These are phyloP conservation scores for Agrypnus murinus DNA, from an alignment of 2,888 invertebrate species.

Conservation along the genomic window DNA sequence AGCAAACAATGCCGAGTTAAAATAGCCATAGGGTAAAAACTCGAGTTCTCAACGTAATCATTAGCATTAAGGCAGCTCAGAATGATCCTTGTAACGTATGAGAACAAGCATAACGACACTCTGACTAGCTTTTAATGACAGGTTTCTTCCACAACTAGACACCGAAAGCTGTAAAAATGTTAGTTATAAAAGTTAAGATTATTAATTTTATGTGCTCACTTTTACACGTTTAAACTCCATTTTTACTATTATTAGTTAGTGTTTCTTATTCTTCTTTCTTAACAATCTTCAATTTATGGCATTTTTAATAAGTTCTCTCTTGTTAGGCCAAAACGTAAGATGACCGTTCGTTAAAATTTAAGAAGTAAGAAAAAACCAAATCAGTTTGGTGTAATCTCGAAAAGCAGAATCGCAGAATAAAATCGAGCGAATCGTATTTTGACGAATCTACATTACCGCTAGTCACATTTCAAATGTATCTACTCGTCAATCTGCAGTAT, in stretches of 20 bases:
- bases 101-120: slow-evolving; percentile 60
- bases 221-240: slow-evolving; percentile 32
- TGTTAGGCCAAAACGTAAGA: slow-evolving; percentile 15
- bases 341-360: too few species aligned
- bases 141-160: slow-evolving; percentile 54
- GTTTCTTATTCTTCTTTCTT: neutral
- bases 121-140: slow-evolving; percentile 62
- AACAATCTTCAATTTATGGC: neutral
- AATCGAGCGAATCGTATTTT: slow-evolving; percentile 11
- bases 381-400: neutral
- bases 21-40: slow-evolving; percentile 31
- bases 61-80: slow-evolving; percentile 52
- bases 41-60: slow-evolving; percentile 44
- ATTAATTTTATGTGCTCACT: slow-evolving; percentile 48
- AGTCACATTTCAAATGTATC: slow-evolving; percentile 66
- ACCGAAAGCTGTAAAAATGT: slow-evolving; percentile 54
- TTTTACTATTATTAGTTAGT: neutral
- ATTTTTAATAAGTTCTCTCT: neutral
- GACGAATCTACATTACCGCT: slow-evolving; percentile 26
- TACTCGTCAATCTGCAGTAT: slow-evolving; percentile 61
- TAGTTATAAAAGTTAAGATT: slow-evolving; percentile 42
- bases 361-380: neutral
- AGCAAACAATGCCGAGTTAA: slow-evolving; percentile 32
- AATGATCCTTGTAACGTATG: slow-evolving; percentile 56
- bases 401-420: neutral